Percentiles rank a stretch among this genome's conserved stretches.
These are phyloP conservation scores for Disparrhopalites patrizii DNA, from an alignment of 2,888 invertebrate species.

Conservation along the genomic window DNA sequence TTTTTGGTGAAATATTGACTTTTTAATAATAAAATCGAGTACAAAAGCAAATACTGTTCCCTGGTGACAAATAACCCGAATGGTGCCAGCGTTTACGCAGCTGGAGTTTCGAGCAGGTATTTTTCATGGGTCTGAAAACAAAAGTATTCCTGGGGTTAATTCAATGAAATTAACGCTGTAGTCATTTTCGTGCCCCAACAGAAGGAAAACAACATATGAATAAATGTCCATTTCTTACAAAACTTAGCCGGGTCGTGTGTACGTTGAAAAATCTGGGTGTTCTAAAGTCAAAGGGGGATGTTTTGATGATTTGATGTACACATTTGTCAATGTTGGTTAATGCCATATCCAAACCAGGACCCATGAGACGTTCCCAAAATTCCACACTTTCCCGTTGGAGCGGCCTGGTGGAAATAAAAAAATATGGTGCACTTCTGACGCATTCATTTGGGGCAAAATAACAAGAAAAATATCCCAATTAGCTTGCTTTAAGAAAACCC, in stretches of 20 bases:
- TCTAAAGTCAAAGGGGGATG: conserved; percentile 6
- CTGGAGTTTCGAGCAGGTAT: no score
- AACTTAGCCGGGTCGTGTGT: conserved; percentile 14
- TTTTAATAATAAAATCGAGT: no score
- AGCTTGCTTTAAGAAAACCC: neutral
- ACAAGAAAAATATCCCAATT: neutral
- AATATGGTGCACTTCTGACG: neutral
- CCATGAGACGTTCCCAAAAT: conserved; percentile 17
- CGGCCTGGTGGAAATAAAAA: neutral
- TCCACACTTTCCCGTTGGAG: conserved; percentile 11
- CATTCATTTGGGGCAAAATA: neutral
- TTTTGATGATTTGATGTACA: conserved; percentile 11
- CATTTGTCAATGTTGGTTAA: conserved; percentile 23
- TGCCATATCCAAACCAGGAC: neutral
- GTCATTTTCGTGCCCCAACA: no score
- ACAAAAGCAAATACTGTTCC: no score
- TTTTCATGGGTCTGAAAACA: no score
- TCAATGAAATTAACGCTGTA: no score
- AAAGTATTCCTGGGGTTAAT: no score
- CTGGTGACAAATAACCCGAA: no score
- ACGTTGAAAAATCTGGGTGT: conserved; percentile 18
- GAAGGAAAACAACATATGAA: no score
- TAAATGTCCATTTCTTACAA: no score
- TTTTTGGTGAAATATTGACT: no score
- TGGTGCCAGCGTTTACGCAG: no score